Conservation (phyloP, 2,797 vertebrate genomes). For the Ibycter americanus region DNA sequence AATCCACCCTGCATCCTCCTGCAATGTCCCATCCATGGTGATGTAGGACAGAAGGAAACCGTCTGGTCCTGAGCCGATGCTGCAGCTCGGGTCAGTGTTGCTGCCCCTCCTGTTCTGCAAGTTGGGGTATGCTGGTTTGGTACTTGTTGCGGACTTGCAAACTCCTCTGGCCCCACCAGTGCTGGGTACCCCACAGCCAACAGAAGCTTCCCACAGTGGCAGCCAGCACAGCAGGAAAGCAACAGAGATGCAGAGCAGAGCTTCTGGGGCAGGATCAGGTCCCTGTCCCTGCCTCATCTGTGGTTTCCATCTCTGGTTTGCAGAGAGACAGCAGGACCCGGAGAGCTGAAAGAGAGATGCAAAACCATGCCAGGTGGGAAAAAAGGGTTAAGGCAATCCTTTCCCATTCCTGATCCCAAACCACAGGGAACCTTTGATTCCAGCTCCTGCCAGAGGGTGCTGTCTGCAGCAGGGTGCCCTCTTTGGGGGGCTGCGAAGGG, state of each 20-base stretch:
- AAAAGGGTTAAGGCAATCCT: not conserved
- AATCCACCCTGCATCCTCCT: fast-evolving
- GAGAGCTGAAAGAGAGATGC: not conserved
- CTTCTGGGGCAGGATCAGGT: not conserved
- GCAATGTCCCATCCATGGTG: fast-evolving
- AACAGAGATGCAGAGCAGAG: not conserved
- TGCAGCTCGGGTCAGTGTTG: fast-evolving
- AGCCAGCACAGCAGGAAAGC: not conserved
- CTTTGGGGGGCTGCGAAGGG: not conserved
- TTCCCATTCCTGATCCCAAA: not conserved
- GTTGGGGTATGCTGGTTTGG: fast-evolving
- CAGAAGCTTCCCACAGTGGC: fast-evolving
- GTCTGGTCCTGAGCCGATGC: fast-evolving
- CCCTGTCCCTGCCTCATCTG: not conserved
- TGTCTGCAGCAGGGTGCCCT: not conserved
- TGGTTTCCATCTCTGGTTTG: not conserved
- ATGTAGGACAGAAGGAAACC: not conserved
- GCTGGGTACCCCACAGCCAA: not conserved
- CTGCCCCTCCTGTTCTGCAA: fast-evolving
- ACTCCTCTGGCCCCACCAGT: fast-evolving
- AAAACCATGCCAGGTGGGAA: fast-evolving
- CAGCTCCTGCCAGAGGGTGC: not conserved
- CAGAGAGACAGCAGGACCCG: not conserved
- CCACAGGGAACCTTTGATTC: not conserved
- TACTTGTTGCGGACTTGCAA: not conserved